phyloP scores from a whole-genome alignment of 1,140 invertebrate genomes.

The Parasteatoda tepidariorum region DNA sequence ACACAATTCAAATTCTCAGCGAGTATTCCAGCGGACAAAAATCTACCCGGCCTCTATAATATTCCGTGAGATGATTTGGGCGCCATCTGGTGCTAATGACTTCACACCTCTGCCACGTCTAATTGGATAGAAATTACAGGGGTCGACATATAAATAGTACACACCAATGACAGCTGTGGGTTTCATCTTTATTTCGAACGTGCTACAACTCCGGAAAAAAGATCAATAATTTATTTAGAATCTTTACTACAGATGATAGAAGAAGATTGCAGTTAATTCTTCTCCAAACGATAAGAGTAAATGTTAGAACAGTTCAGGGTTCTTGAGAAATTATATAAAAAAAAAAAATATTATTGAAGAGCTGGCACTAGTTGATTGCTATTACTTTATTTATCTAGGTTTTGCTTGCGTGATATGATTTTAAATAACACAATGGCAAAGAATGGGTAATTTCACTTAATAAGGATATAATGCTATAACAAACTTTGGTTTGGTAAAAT shows the following conservation, averaged over 20 bases:
- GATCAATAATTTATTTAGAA: conserved; percentile 32
- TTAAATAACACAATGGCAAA: not conserved
- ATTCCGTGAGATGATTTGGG: not conserved
- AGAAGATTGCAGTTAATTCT: conserved; percentile 14
- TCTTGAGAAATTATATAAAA: not conserved
- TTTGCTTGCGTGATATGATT: not conserved
- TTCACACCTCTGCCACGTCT: conserved; percentile 43
- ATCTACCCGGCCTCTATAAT: not conserved
- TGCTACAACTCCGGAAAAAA: conserved; percentile 20
- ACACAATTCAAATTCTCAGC: conserved; percentile 22
- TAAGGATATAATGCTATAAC: not conserved
- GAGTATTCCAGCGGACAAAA: not conserved
- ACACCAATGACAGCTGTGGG: conserved; percentile 51
- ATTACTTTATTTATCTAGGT: not conserved
- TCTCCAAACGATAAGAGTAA: conserved; percentile 46
- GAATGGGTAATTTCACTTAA: not conserved
- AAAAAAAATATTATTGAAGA: not conserved
- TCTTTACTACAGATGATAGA: not conserved
- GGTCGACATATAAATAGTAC: conserved; percentile 40
- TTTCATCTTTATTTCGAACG: conserved; percentile 50
- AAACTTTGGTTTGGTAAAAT: too few relatives aligned
- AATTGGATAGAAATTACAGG: conserved; percentile 57
- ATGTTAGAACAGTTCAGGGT: conserved; percentile 2
- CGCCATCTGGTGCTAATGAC: conserved; percentile 51
- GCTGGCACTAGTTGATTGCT: not conserved